phyloP scores from a whole-genome alignment of 2,888 invertebrate genomes.

The Metellina segmentata region DNA sequence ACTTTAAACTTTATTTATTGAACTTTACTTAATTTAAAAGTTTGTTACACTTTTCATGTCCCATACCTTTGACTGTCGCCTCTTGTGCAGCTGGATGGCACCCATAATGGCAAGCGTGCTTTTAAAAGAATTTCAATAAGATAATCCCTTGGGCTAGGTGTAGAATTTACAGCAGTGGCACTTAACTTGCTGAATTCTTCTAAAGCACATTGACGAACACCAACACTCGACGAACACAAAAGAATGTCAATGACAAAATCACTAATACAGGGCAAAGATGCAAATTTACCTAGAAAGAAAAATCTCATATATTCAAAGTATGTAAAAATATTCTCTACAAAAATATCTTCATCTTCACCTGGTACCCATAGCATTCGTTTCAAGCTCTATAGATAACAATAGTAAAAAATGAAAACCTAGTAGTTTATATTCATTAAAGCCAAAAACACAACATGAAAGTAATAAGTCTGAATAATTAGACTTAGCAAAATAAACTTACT shows the following conservation, averaged over 20 bases:
- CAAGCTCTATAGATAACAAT: not conserved
- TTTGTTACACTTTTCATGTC: too few species aligned
- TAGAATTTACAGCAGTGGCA: conserved; percentile 79
- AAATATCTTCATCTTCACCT: too few species aligned
- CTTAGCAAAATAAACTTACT: conserved; percentile 78
- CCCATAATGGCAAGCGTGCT: conserved; percentile 82
- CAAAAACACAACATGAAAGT: not conserved
- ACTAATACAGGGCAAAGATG: conserved; percentile 81
- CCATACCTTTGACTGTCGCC: conserved; percentile 81
- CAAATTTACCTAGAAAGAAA: conserved; percentile 80
- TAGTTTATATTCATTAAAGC: too few species aligned
- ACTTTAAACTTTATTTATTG: too few species aligned
- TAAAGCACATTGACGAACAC: conserved; percentile 81
- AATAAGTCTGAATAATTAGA: not conserved
- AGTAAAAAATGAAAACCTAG: not conserved
- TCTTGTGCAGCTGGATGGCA: conserved; percentile 81
- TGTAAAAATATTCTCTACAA: too few species aligned
- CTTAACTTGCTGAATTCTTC: conserved; percentile 81
- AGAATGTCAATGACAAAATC: conserved; percentile 83
- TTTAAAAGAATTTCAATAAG: conserved; percentile 81
- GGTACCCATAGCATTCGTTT: not conserved
- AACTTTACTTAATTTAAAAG: too few species aligned
- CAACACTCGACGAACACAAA: conserved; percentile 81
- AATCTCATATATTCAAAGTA: not conserved
- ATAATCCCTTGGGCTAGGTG: conserved; percentile 79